phyloP scores from a whole-genome alignment of 2,888 invertebrate species.

The Luffia ferchaultella region DNA sequence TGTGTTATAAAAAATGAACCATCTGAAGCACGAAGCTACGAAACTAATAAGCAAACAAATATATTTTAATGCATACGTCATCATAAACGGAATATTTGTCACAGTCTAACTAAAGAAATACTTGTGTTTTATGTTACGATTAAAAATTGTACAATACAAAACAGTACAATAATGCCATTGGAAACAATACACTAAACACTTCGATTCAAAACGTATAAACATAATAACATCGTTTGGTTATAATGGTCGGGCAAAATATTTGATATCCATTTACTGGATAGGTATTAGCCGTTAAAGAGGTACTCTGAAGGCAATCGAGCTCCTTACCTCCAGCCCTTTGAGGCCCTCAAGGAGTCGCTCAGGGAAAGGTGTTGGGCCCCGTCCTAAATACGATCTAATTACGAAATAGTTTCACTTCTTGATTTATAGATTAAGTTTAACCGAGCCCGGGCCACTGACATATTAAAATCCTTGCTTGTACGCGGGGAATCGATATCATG shows the following conservation, averaged over 20 bases:
- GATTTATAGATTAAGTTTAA: constrained; percentile 66
- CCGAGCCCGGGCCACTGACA: constrained; percentile 37
- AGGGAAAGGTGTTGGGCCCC: constrained; percentile 55
- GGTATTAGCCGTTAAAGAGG: constrained; percentile 65
- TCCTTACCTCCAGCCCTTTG: constrained; percentile 54
- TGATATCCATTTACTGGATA: constrained; percentile 58
- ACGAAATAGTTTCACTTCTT: constrained; percentile 67
- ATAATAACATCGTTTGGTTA: constrained; percentile 39
- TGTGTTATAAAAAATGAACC: no score
- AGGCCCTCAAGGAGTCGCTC: constrained; percentile 47
- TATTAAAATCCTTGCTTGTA: constrained; percentile 42
- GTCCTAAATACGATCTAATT: constrained; percentile 66
- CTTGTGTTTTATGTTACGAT: no score
- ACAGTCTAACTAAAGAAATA: no score
- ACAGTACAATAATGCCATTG: no score
- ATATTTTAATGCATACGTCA: no score
- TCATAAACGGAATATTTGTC: no score
- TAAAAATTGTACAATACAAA: no score
- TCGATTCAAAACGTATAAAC: no score
- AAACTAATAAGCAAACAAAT: no score
- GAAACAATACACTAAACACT: no score
- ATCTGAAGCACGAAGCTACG: no score
- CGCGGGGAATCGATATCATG: constrained; percentile 19
- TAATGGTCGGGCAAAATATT: constrained; percentile 54
- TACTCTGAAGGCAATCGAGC: constrained; percentile 56